Base-by-base conservation (phyloP, 92 coral and sea anemone genomes). In the Epizoanthus stellaris region DNA sequence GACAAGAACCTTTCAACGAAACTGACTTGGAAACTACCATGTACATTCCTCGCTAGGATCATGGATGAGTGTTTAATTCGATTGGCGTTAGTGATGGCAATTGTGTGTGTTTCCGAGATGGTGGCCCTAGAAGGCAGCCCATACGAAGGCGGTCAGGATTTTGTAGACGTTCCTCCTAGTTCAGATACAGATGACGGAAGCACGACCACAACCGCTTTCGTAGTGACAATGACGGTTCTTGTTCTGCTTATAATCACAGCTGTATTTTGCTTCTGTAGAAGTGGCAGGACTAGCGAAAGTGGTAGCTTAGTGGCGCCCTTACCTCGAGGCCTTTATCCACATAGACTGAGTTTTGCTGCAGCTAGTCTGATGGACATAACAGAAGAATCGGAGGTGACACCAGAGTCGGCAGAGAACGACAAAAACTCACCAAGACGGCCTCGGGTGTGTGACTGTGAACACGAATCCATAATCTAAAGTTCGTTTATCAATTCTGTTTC, bases 191-290 rank as follows among this genome's bases (percentile, higher is more conserved):
- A 79, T 9, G 42, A 68, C 61, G 72, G 67, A 40, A 30, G 70
- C 42, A 59, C 59, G 1, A 63, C 83, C 3, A 79, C 83, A 13
- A 79, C 73, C 16, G 83, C 83, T 21, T 79, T 79, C 34, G 61
- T 79, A 14, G 57, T 79, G 0, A 79, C 83, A 4, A 63, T 79
- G 83, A 79, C 83, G 15, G 60, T 79, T 20, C 83, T 79, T 12
- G 83, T 63, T 20, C 83, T 79, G 34, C 64, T 79, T 40, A 62
- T 79, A 16, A 49, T 79, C 21, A 79, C 21, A n/a, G 83, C 71
- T 3, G 83, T 79, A 19, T 21, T 79, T 43, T 79, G 83, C 36
- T 79, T 79, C 25, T 79, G 83, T 79, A 45, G 72, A 42, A 59
- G 83, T 6, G 83, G 83, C 13, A 79, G 70, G 53, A 79, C 39